Evolutionary conservation across 2,888 invertebrate species (phyloP).

Genomic region (Hypena proboscidalis): DNA sequence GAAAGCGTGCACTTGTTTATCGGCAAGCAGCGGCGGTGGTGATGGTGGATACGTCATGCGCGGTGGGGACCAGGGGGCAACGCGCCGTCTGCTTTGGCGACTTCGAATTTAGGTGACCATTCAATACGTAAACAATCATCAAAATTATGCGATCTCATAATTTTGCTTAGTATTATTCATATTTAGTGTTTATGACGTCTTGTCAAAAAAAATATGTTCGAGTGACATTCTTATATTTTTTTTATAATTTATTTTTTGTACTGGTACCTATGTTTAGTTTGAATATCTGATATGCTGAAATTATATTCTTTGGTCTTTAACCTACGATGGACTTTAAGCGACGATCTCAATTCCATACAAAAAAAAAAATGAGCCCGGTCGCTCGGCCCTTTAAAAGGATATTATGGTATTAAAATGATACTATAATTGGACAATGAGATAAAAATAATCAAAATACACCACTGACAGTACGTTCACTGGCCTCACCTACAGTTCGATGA

Average conservation of each 20-base stretch:
- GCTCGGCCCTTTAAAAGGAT: too few species aligned
- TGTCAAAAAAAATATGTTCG: constrained; percentile 21
- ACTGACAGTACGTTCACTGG: constrained; percentile 65
- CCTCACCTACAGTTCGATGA: constrained; percentile 76
- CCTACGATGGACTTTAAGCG: too few species aligned
- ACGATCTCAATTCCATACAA: too few species aligned
- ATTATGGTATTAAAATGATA: neutral
- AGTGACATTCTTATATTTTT: constrained; percentile 2
- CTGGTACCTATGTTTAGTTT: constrained; percentile 1
- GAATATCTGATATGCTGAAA: neutral
- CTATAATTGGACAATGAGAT: constrained; percentile 14
- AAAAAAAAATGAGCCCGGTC: too few species aligned
- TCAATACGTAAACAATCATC: constrained; percentile 38
- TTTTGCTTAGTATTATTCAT: constrained; percentile 14
- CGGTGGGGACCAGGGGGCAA: constrained; percentile 68
- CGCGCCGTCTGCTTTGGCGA: constrained; percentile 62
- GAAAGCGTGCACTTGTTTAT: constrained; percentile 71
- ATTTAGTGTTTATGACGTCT: constrained; percentile 19
- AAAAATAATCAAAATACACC: constrained; percentile 40
- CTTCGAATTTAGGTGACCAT: constrained; percentile 57
- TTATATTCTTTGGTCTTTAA: too few species aligned
- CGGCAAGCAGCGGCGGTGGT: constrained; percentile 46
- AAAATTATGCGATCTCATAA: constrained; percentile 21
- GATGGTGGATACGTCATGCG: constrained; percentile 52
- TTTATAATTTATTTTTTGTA: constrained; percentile 1